Conservation (phyloP, 1,140 invertebrate species). For the Littorina saxatilis region DNA sequence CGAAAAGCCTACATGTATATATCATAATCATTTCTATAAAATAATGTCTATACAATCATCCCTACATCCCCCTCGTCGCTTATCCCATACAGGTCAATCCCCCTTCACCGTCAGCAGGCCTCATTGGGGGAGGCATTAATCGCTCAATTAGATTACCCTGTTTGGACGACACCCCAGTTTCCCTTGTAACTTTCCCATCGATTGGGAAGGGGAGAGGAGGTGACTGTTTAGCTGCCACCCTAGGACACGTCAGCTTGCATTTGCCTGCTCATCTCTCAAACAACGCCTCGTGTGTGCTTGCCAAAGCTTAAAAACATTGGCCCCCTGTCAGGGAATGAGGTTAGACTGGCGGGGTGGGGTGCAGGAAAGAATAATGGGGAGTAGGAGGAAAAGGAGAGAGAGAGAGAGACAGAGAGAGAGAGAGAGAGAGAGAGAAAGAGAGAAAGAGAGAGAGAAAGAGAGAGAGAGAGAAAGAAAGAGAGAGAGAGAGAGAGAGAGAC, state of each 20-base stretch:
- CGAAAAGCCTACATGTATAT: no score
- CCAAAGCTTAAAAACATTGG: not conserved
- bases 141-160: slow-evolving; percentile 15
- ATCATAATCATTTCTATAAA: no score
- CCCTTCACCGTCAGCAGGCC: no score
- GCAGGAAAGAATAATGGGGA: not conserved
- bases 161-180: not conserved
- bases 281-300: not conserved
- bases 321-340: not conserved
- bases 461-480: not conserved
- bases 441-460: slow-evolving; percentile 3
- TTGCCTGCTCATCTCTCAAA: not conserved
- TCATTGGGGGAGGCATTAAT: not conserved
- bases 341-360: not conserved
- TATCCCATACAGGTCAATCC: no score
- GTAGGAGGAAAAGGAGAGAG: not conserved
- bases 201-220: not conserved
- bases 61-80: no score
- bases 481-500: not conserved
- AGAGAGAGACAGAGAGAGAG: not conserved
- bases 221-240: slow-evolving; percentile 3
- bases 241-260: slow-evolving; percentile 11
- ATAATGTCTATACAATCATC: no score
- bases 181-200: not conserved
- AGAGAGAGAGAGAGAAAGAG: not conserved